Conservation (phyloP, 2,113 vertebrate genomes). For the Mustela lutreola region DNA sequence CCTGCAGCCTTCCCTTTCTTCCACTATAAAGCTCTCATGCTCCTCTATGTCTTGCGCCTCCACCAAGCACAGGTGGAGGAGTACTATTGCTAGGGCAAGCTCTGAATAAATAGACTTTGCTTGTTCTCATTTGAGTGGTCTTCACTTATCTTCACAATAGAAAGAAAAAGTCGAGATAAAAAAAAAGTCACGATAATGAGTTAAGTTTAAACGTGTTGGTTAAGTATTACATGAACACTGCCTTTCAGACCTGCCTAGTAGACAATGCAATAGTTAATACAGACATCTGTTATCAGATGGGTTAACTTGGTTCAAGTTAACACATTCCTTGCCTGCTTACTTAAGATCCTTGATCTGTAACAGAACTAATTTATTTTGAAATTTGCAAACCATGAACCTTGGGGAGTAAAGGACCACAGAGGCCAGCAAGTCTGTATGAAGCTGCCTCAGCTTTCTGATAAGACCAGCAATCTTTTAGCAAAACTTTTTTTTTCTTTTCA, state of each 20-base stretch:
- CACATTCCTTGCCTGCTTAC: not conserved
- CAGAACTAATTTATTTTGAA: not conserved
- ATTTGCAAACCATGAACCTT: not conserved
- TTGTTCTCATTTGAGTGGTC: not conserved
- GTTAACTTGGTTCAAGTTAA: not conserved
- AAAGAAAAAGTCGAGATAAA: not conserved
- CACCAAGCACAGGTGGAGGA: not conserved
- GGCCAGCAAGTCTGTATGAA: not conserved
- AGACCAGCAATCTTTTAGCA: not conserved
- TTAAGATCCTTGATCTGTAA: not conserved
- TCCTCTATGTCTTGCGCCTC: not conserved
- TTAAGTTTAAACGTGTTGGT: not conserved
- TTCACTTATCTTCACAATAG: not conserved
- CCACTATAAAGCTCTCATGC: fast-evolving
- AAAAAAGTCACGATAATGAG: not conserved
- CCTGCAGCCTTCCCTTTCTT: fast-evolving
- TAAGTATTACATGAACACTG: not conserved
- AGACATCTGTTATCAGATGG: not conserved
- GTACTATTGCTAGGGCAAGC: not conserved
- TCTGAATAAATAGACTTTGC: not conserved
- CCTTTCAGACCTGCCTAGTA: not conserved
- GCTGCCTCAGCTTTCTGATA: not conserved
- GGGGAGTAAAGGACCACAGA: not conserved
- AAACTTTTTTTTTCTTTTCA: not conserved
- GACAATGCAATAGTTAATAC: not conserved